Percentiles rank a stretch among this genome's conserved stretches.
phyloP scores from a whole-genome alignment of 2,113 vertebrate genomes.

The Apteryx owenii region DNA sequence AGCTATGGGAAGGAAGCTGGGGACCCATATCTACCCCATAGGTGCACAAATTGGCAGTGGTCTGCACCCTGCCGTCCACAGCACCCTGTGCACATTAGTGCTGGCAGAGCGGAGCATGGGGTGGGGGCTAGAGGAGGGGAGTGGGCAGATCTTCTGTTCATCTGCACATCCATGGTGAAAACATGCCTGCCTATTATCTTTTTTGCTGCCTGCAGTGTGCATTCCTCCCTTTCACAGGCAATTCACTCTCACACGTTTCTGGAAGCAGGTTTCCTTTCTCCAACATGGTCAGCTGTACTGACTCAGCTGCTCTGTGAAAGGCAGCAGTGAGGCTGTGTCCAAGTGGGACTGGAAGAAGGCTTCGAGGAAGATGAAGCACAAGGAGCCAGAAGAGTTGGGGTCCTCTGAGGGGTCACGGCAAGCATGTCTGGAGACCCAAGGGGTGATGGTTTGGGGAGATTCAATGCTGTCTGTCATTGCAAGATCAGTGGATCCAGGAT shows the following conservation, averaged over 20 bases:
- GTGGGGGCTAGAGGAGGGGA: not conserved
- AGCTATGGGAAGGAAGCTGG: not conserved
- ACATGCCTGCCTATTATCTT: fast-evolving
- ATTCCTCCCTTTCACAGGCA: not conserved
- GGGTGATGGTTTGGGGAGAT: not conserved
- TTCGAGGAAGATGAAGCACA: not conserved
- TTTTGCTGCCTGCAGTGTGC: not conserved
- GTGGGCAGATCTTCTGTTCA: not conserved
- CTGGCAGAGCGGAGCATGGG: not conserved
- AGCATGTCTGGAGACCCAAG: not conserved
- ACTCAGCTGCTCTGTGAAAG: not conserved
- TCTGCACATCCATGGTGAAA: not conserved
- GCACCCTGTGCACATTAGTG: not conserved
- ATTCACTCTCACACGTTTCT: fast-evolving
- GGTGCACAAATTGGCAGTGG: not conserved
- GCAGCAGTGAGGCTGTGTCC: not conserved
- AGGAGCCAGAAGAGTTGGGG: not conserved
- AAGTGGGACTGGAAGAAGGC: not conserved
- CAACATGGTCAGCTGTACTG: fast-evolving
- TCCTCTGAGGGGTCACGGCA: not conserved
- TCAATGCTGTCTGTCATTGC: not conserved
- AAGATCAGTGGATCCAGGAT: not conserved
- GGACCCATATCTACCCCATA: not conserved
- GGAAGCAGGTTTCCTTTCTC: not conserved
- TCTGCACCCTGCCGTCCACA: not conserved